A percentile compares a stretch with the other conserved stretches of the same genome.
These are phyloP conservation scores for Kuschelorhynchus macadamiae DNA, from an alignment of 2,888 invertebrate genomes.

Conservation along the genomic window DNA sequence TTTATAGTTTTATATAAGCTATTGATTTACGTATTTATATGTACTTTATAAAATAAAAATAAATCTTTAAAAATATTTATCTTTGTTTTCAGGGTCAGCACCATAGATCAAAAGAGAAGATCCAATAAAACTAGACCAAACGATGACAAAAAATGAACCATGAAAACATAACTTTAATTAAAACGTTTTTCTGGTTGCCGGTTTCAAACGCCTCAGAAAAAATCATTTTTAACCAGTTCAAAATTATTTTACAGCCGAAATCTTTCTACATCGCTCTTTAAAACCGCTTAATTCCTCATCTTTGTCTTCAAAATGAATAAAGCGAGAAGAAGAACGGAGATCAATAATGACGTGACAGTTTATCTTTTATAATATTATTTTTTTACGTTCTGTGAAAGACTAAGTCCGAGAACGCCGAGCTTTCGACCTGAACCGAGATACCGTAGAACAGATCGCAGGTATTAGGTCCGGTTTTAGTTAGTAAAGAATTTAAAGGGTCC, in stretches of 20 bases:
- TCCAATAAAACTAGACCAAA: slow-evolving; percentile 39
- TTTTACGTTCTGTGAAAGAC: slow-evolving; percentile 24
- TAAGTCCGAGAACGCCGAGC: background rate
- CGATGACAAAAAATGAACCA: slow-evolving; percentile 32
- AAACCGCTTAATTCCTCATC: slow-evolving; percentile 20
- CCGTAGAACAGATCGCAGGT: slow-evolving; percentile 46
- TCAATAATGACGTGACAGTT: slow-evolving; percentile 50
- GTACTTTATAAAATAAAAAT: too few relatives aligned
- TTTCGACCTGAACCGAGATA: slow-evolving; percentile 9
- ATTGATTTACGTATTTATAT: too few relatives aligned
- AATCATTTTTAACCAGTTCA: slow-evolving; percentile 40
- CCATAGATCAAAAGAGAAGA: slow-evolving; percentile 23
- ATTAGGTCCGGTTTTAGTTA: slow-evolving; percentile 60
- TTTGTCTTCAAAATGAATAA: slow-evolving; percentile 40
- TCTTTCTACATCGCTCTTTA: slow-evolving; percentile 30
- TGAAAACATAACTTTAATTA: slow-evolving; percentile 45
- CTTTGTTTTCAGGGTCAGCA: too few relatives aligned
- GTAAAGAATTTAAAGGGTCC: slow-evolving; percentile 60
- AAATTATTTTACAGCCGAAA: slow-evolving; percentile 24
- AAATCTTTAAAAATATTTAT: too few relatives aligned
- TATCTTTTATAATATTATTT: slow-evolving; percentile 44
- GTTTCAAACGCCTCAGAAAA: slow-evolving; percentile 42
- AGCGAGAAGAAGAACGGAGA: slow-evolving; percentile 29
- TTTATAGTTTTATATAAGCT: too few relatives aligned
- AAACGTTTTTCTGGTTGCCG: slow-evolving; percentile 42